Conservation (phyloP, 2,797 vertebrate genomes). For the Chiroxiphia lanceolata region DNA sequence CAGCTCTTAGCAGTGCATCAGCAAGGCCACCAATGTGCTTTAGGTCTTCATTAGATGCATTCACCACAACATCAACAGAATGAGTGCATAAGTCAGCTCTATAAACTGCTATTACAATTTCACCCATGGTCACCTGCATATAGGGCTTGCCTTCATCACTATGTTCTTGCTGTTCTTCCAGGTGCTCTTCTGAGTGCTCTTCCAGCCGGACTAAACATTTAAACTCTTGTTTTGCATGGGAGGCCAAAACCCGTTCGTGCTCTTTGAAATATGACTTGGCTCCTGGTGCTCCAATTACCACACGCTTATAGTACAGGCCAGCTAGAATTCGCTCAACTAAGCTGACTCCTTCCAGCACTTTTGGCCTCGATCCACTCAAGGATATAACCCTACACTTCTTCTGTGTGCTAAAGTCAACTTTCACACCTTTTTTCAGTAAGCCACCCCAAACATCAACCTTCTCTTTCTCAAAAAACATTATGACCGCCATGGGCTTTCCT, state of each 20-base stretch:
- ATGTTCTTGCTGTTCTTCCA: not conserved
- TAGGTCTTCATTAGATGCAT: conserved; percentile 83
- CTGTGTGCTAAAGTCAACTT: conserved; percentile 60
- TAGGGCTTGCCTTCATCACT: not conserved
- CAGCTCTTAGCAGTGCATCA: conserved; percentile 70
- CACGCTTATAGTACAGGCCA: conserved; percentile 50
- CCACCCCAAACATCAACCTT: conserved; percentile 46
- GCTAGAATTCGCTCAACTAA: conserved; percentile 44
- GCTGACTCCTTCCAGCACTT: conserved; percentile 70
- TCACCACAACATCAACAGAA: conserved; percentile 82
- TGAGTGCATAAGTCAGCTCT: conserved; percentile 78
- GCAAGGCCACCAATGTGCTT: conserved; percentile 80
- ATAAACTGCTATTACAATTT: conserved; percentile 71
- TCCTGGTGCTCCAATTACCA: conserved; percentile 80
- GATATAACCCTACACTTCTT: conserved; percentile 62
- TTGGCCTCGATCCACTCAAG: conserved; percentile 73
- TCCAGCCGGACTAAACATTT: conserved; percentile 78
- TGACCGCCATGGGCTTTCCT: conserved; percentile 64
- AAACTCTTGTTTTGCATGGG: not conserved
- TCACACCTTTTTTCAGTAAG: conserved; percentile 53
- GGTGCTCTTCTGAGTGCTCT: conserved; percentile 59
- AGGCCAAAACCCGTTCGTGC: conserved; percentile 49
- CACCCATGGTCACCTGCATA: conserved; percentile 12
- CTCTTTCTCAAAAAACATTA: conserved; percentile 76
- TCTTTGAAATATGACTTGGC: conserved; percentile 80